Base-by-base conservation (phyloP, 2,888 invertebrate species). In the Callimorpha dominula region DNA sequence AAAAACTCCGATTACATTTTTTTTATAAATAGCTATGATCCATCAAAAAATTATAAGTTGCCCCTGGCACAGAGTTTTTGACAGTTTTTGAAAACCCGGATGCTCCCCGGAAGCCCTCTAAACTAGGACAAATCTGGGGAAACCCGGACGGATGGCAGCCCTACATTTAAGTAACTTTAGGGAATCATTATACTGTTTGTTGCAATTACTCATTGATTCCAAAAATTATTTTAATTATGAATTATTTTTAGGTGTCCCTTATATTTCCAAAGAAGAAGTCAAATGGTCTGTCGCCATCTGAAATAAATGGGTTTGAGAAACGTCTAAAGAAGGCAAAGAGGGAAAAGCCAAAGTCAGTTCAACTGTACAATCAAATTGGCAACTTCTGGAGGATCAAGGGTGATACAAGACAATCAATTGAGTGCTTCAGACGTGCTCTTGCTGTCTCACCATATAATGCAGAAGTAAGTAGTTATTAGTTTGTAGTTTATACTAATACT, bases 351-450 rank as follows among this genome's bases (percentile, higher is more conserved):
- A 97, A 97, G 87, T 98, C 98, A 71, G 97, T 98, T 43, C 97
- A 98, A 87, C 96, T 98, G 68, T 98, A 98, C 91, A 98, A 98
- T 91, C 98, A 98, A 92, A 98, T 99, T 87, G 98, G 98, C 3
- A 98, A 99, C 92, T 98, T 98, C 92, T 98, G 98, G 98, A 96
- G 98, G 78, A 98, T 98, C 82, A 98, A 98, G 91, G 98, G 98
- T 7, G 98, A 98, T 89, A 98, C 98, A 9, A 96, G 97, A 87
- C 97, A 97, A 87, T 98, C 98, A 0, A 98, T 99, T 77, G 98
- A 99, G 92, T 99, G 98, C 91, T 99, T 98, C 93, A 96, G 98
- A 77, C 96, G 98, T 87, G 98, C 98, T 7, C 96, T 98, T 42
- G 97, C 98, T 42, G 97, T 98, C 15, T 97, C 98, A 42, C 98